Base-by-base conservation (phyloP, 2,113 vertebrate species). In the Tapirus terrestris region DNA sequence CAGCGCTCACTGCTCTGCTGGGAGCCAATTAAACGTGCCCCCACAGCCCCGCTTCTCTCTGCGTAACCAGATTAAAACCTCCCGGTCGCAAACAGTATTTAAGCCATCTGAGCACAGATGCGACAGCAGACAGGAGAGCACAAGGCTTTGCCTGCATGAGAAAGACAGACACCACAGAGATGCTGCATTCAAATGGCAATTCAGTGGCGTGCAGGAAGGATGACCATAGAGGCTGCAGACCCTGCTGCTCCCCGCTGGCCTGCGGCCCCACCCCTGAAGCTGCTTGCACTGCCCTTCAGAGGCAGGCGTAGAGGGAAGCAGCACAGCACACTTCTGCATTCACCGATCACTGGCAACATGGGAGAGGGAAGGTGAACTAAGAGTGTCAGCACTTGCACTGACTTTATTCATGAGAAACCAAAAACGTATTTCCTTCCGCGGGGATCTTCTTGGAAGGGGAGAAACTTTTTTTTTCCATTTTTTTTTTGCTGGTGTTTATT, bases 1-100 rank as follows among this genome's bases (percentile, higher is more conserved):
- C 91, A 88, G 88, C 7, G 20, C 93, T 39, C 72, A 39, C 84
- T 88, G 88, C 98, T 98, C 98, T 98, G 97, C 98, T 98, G 99
- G 98, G 98, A 99, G 98, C 97, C 98, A 99, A 98, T 99, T 98
- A 99, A 98, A 98, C 51, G 48, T 97, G 89, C 95, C 98, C 97
- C 92, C 98, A 85, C 96, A 96, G 98, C 97, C 94, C 20, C 18
- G n/a, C 96, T 96, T 70, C 86, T 75, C 89, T 97, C 98, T 98
- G 97, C 94, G 97, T 94, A 98, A 43, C 97, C 98, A 98, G 97
- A 98, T 97, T 97, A 98, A 98, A 98, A 97, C 10, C 82, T 98
- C 94, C 94, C 94, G 68, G 93, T 98, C 70, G 88, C 97, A 98
- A 97, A 98, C 92, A 97, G 95, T 97, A 97, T 97, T 98, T 97